Evolutionary conservation across 1,140 invertebrate genomes (phyloP).

Genomic region (Bombus waltoni): DNA sequence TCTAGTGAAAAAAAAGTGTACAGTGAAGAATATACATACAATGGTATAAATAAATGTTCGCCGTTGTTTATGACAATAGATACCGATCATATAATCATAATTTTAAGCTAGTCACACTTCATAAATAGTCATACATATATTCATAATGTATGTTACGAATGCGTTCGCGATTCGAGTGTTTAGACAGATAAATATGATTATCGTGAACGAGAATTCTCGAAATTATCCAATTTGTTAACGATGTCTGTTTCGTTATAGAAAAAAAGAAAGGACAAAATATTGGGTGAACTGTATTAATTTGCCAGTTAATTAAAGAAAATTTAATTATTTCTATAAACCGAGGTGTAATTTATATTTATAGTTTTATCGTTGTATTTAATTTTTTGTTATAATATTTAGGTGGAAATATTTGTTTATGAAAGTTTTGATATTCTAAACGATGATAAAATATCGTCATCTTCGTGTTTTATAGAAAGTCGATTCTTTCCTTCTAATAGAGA

Average conservation of each 20-base stretch:
- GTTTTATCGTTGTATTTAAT: background rate
- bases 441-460: background rate
- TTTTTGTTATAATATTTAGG: background rate
- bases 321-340: background rate
- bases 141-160: background rate
- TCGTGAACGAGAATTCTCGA: background rate
- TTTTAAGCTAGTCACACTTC: conserved; percentile 64
- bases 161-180: conserved; percentile 16
- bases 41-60: background rate
- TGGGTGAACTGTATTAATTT: background rate
- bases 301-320: background rate
- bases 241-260: background rate
- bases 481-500: background rate
- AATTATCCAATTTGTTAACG: background rate
- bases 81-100: conserved; percentile 51
- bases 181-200: background rate
- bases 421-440: background rate
- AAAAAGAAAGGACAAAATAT: background rate
- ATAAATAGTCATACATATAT: conserved; percentile 48
- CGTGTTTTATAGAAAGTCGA: too few species aligned
- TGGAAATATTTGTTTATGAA: background rate
- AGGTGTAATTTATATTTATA: background rate
- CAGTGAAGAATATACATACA: background rate
- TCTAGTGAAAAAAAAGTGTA: background rate
- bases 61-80: conserved; percentile 43